Evolutionary conservation across 2,888 invertebrate species (phyloP).

Genomic region (Eupithecia subfuscata): DNA sequence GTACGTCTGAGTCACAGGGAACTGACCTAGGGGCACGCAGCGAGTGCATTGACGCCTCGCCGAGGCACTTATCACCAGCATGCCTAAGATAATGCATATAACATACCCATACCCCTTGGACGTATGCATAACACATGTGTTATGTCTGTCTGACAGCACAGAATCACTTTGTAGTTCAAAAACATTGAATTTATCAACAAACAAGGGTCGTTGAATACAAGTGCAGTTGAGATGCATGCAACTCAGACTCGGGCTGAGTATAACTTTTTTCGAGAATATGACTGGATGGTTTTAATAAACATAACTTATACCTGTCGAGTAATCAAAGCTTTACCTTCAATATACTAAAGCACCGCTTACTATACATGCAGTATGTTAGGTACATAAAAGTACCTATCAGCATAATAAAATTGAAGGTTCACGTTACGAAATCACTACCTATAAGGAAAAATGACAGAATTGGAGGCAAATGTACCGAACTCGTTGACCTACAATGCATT

Average conservation of each 20-base stretch:
- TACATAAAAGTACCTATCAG: conserved; percentile 8
- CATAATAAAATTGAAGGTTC: conserved; percentile 21
- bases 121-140: conserved; percentile 80
- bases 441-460: conserved; percentile 19
- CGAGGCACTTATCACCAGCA: conserved; percentile 77
- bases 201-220: conserved; percentile 42
- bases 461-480: conserved; percentile 11
- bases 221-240: not conserved
- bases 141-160: conserved; percentile 63
- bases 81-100: conserved; percentile 80
- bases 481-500: conserved; percentile 16
- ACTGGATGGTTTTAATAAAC: not conserved
- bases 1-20: conserved; percentile 76
- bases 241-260: not conserved
- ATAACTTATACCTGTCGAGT: not conserved
- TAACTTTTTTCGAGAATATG: not conserved
- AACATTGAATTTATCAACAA: conserved; percentile 55
- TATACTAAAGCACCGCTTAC: not conserved
- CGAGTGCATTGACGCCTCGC: conserved; percentile 81
- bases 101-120: conserved; percentile 62
- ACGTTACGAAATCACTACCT: conserved; percentile 24
- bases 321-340: conserved; percentile 11
- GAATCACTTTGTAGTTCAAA: conserved; percentile 69
- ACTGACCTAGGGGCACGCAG: conserved; percentile 83
- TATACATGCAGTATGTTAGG: not conserved